Conservation (phyloP, 2,113 vertebrate genomes). For the Crotophaga sulcirostris region DNA sequence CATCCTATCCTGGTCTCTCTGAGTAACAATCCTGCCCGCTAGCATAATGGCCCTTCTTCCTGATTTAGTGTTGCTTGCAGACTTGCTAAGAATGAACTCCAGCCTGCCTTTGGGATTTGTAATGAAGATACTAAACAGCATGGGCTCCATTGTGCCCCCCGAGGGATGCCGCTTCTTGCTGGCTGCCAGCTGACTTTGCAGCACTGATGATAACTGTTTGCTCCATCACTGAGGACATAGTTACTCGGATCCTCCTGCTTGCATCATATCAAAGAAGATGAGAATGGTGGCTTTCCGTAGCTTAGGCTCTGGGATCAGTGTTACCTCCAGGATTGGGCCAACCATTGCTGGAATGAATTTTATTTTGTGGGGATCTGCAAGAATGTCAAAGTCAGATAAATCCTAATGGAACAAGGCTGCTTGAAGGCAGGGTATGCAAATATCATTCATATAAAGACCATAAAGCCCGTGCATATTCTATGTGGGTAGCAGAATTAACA, state of each 20-base stretch:
- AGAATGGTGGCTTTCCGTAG: conserved; percentile 92
- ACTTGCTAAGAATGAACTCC: not conserved
- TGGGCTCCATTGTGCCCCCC: too few relatives aligned
- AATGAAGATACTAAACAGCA: not conserved
- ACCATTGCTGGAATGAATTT: conserved; percentile 97
- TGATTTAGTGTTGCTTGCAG: not conserved
- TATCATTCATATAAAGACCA: not conserved
- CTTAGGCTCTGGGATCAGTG: conserved; percentile 89
- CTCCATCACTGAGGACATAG: not conserved
- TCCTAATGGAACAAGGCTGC: not conserved
- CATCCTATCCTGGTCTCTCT: not conserved
- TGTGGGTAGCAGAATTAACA: not conserved
- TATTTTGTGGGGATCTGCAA: conserved; percentile 92
- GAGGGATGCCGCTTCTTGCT: not conserved
- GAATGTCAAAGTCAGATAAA: not conserved
- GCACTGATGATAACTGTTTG: not conserved
- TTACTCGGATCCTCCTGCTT: not conserved
- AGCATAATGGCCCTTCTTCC: not conserved
- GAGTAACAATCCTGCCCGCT: not conserved
- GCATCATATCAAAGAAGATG: conserved; percentile 98
- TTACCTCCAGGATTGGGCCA: conserved; percentile 92
- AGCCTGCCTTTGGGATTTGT: not conserved
- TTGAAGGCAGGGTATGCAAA: not conserved
- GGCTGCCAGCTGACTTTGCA: not conserved
- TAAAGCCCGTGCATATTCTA: not conserved